These are phyloP conservation scores for Trissolcus basalis DNA, from an alignment of 1,140 invertebrate genomes.

Conservation along the genomic window DNA sequence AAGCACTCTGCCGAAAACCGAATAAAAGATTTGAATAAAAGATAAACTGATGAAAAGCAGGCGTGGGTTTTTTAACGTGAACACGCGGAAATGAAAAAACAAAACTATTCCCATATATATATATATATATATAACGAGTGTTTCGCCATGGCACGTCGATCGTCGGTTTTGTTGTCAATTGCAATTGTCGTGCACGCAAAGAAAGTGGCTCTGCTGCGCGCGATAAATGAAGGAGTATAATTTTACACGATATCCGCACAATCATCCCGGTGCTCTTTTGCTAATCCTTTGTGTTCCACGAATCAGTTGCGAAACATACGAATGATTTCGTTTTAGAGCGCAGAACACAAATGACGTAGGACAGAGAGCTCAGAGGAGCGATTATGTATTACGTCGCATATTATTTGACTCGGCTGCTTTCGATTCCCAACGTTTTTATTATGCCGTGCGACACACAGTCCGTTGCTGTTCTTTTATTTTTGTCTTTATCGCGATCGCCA, in stretches of 20 bases:
- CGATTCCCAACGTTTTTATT: constrained; percentile 26
- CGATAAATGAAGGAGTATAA: too few relatives aligned
- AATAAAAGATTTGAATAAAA: constrained; percentile 10
- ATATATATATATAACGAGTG: constrained; percentile 9
- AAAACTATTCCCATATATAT: too few relatives aligned
- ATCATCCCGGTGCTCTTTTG: neutral
- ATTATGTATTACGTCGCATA: constrained; percentile 16
- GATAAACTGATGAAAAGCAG: neutral
- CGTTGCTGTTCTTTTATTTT: constrained; percentile 7
- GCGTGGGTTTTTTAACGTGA: too few relatives aligned
- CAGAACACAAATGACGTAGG: constrained; percentile 34
- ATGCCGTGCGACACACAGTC: constrained; percentile 4
- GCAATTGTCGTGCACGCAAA: constrained; percentile 44
- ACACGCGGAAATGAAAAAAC: too few relatives aligned
- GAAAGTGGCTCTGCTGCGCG: too few relatives aligned
- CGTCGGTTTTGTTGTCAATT: constrained; percentile 20
- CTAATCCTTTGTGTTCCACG: constrained; percentile 31
- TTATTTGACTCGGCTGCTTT: constrained; percentile 32
- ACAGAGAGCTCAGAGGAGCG: constrained; percentile 11
- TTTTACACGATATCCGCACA: constrained; percentile 29
- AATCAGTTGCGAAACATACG: constrained; percentile 25
- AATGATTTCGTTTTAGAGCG: constrained; percentile 42
- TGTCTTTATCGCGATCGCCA: constrained; percentile 26
- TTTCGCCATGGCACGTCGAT: constrained; percentile 52
- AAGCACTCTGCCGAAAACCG: constrained; percentile 7